Conservation (phyloP, 1,140 invertebrate species). For the Hycleus cichorii region DNA sequence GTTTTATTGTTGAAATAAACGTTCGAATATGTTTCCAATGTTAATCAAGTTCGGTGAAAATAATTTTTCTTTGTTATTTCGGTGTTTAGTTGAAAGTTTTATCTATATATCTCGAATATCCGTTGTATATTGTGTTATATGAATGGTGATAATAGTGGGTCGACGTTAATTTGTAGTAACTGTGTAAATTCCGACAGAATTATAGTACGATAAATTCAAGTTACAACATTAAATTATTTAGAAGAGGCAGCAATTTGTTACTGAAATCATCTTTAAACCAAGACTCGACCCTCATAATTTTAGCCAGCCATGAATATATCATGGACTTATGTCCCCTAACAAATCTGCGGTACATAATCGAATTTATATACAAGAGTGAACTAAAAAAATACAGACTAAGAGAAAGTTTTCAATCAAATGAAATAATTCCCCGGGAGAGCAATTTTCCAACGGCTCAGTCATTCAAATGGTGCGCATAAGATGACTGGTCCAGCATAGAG, state of each 20-base stretch:
- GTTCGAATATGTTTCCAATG: no score
- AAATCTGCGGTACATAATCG: constrained; percentile 47
- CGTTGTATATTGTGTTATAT: no score
- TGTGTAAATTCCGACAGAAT: constrained; percentile 9
- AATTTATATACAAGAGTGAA: constrained; percentile 42
- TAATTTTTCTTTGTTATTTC: no score
- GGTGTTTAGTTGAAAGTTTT: no score
- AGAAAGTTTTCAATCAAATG: constrained; percentile 42
- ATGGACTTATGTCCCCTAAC: constrained; percentile 25
- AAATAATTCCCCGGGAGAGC: constrained; percentile 40
- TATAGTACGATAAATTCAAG: constrained; percentile 25
- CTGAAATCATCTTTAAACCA: constrained; percentile 32
- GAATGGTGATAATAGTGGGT: constrained; percentile 5
- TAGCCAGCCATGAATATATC: constrained; percentile 29
- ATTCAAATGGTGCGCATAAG: constrained; percentile 34
- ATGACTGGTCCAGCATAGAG: constrained; percentile 29
- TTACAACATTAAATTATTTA: constrained; percentile 32
- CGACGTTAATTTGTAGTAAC: constrained; percentile 9
- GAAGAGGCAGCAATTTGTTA: constrained; percentile 30
- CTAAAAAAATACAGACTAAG: constrained; percentile 37
- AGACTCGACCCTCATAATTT: constrained; percentile 31
- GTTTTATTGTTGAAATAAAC: no score
- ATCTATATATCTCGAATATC: no score
- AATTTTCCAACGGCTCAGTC: constrained; percentile 37
- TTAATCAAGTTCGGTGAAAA: no score